Percentiles rank a stretch among this genome's conserved stretches.
These are phyloP conservation scores for Labrus mixtus DNA, from an alignment of 2,113 vertebrate genomes.

Conservation along the genomic window DNA sequence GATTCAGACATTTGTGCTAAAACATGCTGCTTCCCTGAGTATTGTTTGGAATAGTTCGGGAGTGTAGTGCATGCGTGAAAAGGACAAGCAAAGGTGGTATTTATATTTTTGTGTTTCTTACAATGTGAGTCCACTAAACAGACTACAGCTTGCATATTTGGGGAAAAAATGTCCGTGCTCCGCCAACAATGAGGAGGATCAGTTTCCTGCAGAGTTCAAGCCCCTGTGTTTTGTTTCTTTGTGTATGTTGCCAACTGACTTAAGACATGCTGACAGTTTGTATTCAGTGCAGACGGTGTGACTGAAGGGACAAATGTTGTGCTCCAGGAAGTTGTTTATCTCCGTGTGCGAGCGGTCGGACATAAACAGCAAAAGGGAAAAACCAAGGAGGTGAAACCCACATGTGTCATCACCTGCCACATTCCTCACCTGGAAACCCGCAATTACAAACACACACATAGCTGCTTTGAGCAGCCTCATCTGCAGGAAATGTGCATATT, in stretches of 20 bases:
- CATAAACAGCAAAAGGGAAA: slow-evolving; percentile 19
- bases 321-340: no score
- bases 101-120: neutral
- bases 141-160: neutral
- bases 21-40: neutral
- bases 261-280: neutral
- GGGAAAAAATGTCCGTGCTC: neutral
- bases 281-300: neutral
- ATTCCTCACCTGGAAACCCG: slow-evolving; percentile 47
- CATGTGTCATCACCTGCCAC: slow-evolving; percentile 36
- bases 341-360: neutral
- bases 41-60: neutral
- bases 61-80: no score
- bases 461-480: neutral
- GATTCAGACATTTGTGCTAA: no score
- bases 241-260: neutral
- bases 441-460: slow-evolving; percentile 30
- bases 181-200: neutral
- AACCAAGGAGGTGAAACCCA: slow-evolving; percentile 13
- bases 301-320: no score
- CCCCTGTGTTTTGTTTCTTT: neutral
- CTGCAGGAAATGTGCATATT: neutral
- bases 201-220: no score
- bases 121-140: neutral
- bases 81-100: no score